Conservation (phyloP, 2,113 vertebrate genomes). For the Grus americana region DNA sequence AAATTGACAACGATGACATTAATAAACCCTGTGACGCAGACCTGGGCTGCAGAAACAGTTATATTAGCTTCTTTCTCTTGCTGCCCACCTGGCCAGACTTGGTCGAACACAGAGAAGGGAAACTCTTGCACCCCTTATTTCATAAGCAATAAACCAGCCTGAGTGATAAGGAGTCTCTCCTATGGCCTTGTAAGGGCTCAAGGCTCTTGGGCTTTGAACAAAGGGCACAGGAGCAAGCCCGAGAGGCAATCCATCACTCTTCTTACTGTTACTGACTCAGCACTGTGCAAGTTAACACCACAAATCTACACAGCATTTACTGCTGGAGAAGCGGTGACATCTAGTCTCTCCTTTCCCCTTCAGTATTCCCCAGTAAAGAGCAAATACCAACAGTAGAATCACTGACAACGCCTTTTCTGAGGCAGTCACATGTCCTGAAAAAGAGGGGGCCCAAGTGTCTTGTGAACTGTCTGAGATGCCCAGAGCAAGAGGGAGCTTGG, state of each 20-base stretch:
- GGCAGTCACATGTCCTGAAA: background rate
- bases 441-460: background rate
- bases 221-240: background rate
- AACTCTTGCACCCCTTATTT: background rate
- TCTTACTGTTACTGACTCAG: background rate
- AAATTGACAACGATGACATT: background rate
- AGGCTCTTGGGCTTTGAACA: background rate
- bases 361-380: background rate
- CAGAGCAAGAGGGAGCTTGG: background rate
- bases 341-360: background rate
- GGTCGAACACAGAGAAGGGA: background rate
- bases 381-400: background rate
- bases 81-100: background rate
- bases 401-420: background rate
- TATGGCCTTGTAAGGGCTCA: background rate
- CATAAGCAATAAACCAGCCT: background rate
- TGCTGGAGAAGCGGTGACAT: background rate
- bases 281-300: background rate
- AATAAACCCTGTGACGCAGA: background rate
- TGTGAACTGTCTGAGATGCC: background rate
- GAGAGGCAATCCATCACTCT: background rate
- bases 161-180: background rate
- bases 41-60: background rate
- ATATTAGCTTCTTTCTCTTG: background rate
- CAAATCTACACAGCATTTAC: background rate